Evolutionary conservation across 2,113 vertebrate species (phyloP), one percentile per base, ranked within the genome.

Genomic region (Mixornis gularis): DNA sequence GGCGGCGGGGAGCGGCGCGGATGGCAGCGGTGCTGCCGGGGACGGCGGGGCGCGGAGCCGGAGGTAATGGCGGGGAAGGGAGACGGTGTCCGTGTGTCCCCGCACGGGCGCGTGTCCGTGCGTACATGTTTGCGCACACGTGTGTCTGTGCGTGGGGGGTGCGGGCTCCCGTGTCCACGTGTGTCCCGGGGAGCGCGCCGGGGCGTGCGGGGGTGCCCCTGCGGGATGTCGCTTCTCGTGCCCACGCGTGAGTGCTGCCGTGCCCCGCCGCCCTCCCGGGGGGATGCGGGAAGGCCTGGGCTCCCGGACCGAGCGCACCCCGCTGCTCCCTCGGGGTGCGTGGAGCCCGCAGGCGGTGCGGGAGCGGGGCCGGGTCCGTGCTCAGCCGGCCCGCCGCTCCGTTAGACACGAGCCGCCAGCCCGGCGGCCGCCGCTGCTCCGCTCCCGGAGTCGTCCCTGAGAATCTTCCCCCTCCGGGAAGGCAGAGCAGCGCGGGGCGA

Each of bases 1-100:
- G 72, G 73, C 44, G 73, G 73, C 73, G 72, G 59, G 60, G 63
- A 72, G 68, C 76, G 82, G 79, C 24, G 84, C 84, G 85, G 84
- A 92, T 92, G 90, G 90, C 85, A 55, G 38, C 15, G 72, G 85
- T 79, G 66, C 80, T 89, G 80, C 68, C 86, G 63, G 91, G 69
- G 68, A 30, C 71, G 71, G 78, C 90, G 90, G 90, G 71, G 90
- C 85, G 79, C 38, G 91, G 85, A 70, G 85, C 85, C 51, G 80
- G 82, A 86, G 89, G 89, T 91, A 56, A 62, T 12, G 43, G 55
- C 9, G 40, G 79, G 46, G 29, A 7, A 20, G 9, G 38, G 53
- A 6, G n/a, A 1, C 12, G 40, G 30, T 13, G 72, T 51, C 40
- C 10, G 34, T 43, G 43, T 5, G 70, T 48, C 43, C 18, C 13